Base-by-base conservation (phyloP, 2,113 vertebrate genomes). In the Hydrolagus affinis region DNA sequence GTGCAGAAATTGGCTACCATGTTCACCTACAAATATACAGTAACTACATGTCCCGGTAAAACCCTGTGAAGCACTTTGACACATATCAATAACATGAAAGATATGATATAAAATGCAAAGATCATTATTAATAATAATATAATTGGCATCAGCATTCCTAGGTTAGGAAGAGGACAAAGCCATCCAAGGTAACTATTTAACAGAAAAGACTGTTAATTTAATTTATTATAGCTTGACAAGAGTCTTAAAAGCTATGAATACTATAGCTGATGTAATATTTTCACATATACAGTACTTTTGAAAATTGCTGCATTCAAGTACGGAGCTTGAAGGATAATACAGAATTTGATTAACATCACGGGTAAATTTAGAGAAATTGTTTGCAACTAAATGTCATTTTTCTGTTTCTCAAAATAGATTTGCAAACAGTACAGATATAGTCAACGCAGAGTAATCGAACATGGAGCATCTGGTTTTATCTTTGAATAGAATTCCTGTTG, bases 401-500 rank as follows among this genome's bases (percentile, higher is more conserved):
- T 56, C 21, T 75, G 75, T 60, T 83, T 15, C 14, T 11, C 6
- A 32, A 68, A 66, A 66, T 28, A 1, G 60, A 66, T 66, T 83
- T 83, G 28, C 17, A 80, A 30, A 64, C 23, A 3, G 3, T 68
- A 62, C 77, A 68, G 17, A 32, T 32, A 8, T 11, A 28, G 76
- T 59, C 59, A 78, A 78, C 25, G 19, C 25, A 68, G 30, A 8
- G 25, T 83, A 32, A 83, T 83, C 60, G 66, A 83, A 83, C 28
- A 83, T 60, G 78, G 32, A 62, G 28, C 28, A 80, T 14, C 25
- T 66, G 78, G 28, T 66, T 83, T 83, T 66, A 66, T 32, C 25
- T 68, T 78, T 83, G 62, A 28, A 83, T 30, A 32, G 66, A 89
- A 89, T 88, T 59, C 64, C 90, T 86, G 87, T 89, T 88, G 76